phyloP scores from a whole-genome alignment of 92 coral and sea anemone species.

The Actinostola sp. region DNA sequence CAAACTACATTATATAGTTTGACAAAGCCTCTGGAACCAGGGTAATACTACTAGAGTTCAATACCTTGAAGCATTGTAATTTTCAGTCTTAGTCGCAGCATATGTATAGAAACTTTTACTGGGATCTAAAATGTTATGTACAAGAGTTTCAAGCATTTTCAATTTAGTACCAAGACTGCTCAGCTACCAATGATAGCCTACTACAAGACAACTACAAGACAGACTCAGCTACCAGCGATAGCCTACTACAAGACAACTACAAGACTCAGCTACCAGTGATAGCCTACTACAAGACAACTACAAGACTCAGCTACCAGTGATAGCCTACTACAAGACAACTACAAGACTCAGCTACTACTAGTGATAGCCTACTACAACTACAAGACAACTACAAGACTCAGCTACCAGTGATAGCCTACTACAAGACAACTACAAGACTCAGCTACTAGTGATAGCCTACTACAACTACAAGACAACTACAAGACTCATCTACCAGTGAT shows the following conservation, averaged over 20 bases:
- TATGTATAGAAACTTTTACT: constrained; percentile 31
- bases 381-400: no score
- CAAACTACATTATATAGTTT: no score
- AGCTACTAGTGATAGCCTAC: not conserved
- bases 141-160: not conserved
- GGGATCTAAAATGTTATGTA: constrained; percentile 13
- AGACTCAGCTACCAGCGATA: not conserved
- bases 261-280: not conserved
- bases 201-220: not conserved
- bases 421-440: not conserved
- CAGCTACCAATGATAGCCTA: not conserved
- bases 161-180: not conserved
- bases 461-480: no score
- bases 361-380: not conserved
- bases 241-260: not conserved
- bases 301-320: not conserved
- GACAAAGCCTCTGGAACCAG: no score
- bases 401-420: not conserved
- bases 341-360: not conserved
- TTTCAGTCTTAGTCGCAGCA: constrained; percentile 26
- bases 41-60: not conserved
- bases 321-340: not conserved
- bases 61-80: constrained; percentile 27
- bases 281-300: not conserved
- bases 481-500: not conserved